A percentile compares a stretch with the other conserved stretches of the same genome.
phyloP scores from a whole-genome alignment of 2,797 vertebrate species.

The Salmo trutta region DNA sequence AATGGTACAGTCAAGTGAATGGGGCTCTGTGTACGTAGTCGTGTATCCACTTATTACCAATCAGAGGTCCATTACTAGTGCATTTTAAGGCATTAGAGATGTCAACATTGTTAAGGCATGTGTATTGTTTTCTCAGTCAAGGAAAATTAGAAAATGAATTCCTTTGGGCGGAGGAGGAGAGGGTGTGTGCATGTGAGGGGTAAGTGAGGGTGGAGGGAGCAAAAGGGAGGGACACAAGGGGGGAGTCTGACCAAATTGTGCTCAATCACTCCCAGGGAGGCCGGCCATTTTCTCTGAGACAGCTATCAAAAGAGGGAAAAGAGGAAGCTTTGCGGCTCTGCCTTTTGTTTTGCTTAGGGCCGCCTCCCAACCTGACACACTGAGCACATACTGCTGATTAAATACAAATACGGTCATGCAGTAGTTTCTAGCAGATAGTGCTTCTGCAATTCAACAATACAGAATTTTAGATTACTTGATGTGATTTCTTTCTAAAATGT shows the following conservation, averaged over 20 bases:
- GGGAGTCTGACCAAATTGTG: slow-evolving; percentile 60
- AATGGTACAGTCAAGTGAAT: slow-evolving; percentile 21
- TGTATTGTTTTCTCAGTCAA: slow-evolving; percentile 82
- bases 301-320: slow-evolving; percentile 67
- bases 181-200: slow-evolving; percentile 28
- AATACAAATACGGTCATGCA: slow-evolving; percentile 24
- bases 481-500: neutral
- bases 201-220: slow-evolving; percentile 35
- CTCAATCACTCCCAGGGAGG: slow-evolving; percentile 53
- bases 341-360: slow-evolving; percentile 65
- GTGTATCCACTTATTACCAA: slow-evolving; percentile 68
- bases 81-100: slow-evolving; percentile 78
- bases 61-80: slow-evolving; percentile 74
- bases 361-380: slow-evolving; percentile 41
- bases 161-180: slow-evolving; percentile 61
- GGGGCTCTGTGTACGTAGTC: slow-evolving; percentile 56
- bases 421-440: slow-evolving; percentile 18
- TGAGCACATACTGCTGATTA: slow-evolving; percentile 41
- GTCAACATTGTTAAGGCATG: slow-evolving; percentile 80
- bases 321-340: slow-evolving; percentile 52
- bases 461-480: neutral
- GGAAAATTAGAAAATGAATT: slow-evolving; percentile 82
- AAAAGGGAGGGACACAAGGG: neutral
- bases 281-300: slow-evolving; percentile 59
- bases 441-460: neutral